A percentile compares a stretch with the other conserved stretches of the same genome.
Conservation (phyloP, 2,888 invertebrate species). For the Diarsia rubi region DNA sequence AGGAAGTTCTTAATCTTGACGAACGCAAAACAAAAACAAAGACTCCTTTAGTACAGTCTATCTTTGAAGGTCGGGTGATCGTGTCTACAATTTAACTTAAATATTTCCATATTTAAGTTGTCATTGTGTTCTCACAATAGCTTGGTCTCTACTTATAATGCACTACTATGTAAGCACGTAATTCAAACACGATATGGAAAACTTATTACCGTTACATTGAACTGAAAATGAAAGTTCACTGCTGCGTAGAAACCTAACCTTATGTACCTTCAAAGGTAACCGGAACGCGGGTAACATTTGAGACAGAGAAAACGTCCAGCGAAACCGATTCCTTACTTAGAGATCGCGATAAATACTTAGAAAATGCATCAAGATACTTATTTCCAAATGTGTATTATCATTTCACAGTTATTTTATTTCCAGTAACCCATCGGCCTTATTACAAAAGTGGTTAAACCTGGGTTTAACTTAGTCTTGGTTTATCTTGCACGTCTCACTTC, state of each 20-base stretch:
- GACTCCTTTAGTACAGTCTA: neutral
- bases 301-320: slow-evolving; percentile 38
- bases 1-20: neutral
- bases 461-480: too few relatives aligned
- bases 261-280: slow-evolving; percentile 32
- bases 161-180: neutral
- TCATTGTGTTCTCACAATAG: neutral
- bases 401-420: neutral
- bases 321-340: slow-evolving; percentile 7
- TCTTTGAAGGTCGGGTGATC: slow-evolving; percentile 19
- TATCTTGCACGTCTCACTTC: too few relatives aligned
- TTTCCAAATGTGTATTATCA: neutral
- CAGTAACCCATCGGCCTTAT: too few relatives aligned
- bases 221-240: slow-evolving; percentile 53
- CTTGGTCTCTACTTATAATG: neutral
- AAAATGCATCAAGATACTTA: neutral
- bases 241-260: slow-evolving; percentile 29
- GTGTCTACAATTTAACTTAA: neutral
- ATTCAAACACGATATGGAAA: neutral
- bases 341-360: neutral
- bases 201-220: neutral
- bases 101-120: neutral
- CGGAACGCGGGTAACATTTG: slow-evolving; percentile 31
- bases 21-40: neutral
- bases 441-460: too few relatives aligned